phyloP scores from a whole-genome alignment of 2,113 vertebrate genomes.

The Oriolus oriolus region DNA sequence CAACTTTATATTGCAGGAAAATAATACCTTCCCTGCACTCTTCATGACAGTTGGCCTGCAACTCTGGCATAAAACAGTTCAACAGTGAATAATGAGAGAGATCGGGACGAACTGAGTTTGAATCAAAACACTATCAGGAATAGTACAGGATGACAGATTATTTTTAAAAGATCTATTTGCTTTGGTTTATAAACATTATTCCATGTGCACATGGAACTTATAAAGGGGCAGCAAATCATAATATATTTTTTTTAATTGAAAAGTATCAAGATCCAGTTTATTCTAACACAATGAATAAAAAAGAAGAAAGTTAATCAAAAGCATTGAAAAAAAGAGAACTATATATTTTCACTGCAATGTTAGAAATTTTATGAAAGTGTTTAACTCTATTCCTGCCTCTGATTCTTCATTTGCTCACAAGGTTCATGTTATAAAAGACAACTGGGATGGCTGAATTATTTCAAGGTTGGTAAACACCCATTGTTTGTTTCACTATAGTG shows the following conservation, averaged over 20 bases:
- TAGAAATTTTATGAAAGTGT: not conserved
- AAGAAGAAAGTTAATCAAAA: not conserved
- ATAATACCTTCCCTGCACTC: slow-evolving; percentile 65
- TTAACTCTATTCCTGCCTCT: not conserved
- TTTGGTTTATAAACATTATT: slow-evolving; percentile 35
- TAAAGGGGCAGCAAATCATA: not conserved
- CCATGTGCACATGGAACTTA: not conserved
- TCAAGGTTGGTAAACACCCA: not conserved
- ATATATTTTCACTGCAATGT: not conserved
- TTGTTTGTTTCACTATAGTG: not conserved
- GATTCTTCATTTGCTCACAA: not conserved
- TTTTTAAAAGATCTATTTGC: slow-evolving; percentile 16
- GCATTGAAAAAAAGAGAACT: not conserved
- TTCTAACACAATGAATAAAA: not conserved
- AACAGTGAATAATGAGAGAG: slow-evolving; percentile 60
- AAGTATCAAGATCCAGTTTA: not conserved
- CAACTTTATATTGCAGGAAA: slow-evolving; percentile 61
- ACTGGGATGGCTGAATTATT: not conserved
- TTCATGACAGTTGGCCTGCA: slow-evolving; percentile 54
- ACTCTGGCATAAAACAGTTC: slow-evolving; percentile 65
- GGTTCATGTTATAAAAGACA: not conserved
- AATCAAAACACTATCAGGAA: not conserved
- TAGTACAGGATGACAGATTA: not conserved
- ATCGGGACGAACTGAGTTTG: slow-evolving; percentile 37
- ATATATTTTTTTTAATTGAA: not conserved